Evolutionary conservation across 2,113 vertebrate genomes (phyloP).

Genomic region (Leptobrachium leishanense): DNA sequence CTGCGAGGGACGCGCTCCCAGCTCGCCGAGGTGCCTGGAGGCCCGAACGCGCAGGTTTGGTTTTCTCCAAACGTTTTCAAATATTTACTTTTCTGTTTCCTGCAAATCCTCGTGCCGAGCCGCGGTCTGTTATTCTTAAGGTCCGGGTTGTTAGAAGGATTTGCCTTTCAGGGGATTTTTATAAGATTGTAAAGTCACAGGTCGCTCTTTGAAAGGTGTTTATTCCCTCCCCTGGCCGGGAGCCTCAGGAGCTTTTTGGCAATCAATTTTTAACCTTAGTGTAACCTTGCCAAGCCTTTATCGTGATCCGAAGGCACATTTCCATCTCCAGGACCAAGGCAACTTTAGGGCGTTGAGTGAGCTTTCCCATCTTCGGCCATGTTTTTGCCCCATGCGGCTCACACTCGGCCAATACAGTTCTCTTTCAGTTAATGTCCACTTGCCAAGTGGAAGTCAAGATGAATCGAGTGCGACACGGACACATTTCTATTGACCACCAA

Average conservation of each 20-base stretch:
- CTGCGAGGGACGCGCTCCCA: constrained; percentile 34
- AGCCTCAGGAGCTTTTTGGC: constrained; percentile 9
- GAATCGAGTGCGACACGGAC: too few relatives aligned
- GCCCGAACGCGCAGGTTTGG: constrained; percentile 17
- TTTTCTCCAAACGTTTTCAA: constrained; percentile 35
- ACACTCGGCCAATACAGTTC: too few relatives aligned
- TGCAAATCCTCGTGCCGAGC: constrained; percentile 34
- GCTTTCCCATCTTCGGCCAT: too few relatives aligned
- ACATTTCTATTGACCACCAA: too few relatives aligned
- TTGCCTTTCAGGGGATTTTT: constrained; percentile 38
- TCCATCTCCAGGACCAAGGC: too few relatives aligned
- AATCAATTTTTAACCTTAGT: constrained; percentile 27
- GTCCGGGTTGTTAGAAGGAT: constrained; percentile 31
- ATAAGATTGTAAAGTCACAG: constrained; percentile 46
- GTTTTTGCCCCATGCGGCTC: too few relatives aligned
- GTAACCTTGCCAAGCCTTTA: constrained; percentile 9
- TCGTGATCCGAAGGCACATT: background rate
- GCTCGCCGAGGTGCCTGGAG: constrained; percentile 20
- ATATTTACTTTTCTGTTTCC: constrained; percentile 48
- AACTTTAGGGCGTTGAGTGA: too few relatives aligned
- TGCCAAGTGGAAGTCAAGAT: too few relatives aligned
- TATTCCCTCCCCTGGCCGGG: constrained; percentile 26
- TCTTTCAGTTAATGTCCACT: too few relatives aligned
- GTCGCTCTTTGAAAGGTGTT: constrained; percentile 44
- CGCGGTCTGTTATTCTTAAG: constrained; percentile 41